Evolutionary conservation across 2,888 invertebrate genomes (phyloP).

Genomic region (Thysanoteuthis rhombus): DNA sequence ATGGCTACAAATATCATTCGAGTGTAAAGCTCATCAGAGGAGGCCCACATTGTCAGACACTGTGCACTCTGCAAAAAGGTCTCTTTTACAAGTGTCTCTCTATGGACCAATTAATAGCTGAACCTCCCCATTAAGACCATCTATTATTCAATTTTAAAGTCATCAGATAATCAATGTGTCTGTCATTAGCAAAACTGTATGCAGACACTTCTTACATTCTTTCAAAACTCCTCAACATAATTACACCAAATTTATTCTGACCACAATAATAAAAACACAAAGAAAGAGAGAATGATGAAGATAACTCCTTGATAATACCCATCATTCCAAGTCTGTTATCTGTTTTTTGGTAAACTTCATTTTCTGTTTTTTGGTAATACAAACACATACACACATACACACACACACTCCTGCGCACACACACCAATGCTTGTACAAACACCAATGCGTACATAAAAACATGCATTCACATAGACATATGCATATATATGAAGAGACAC

Average conservation of each 20-base stretch:
- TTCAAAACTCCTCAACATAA: background rate
- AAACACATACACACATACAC: too few relatives aligned
- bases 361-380: background rate
- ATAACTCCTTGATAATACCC: background rate
- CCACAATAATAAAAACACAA: background rate
- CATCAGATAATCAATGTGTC: background rate
- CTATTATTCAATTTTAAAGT: background rate
- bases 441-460: too few relatives aligned
- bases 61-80: background rate
- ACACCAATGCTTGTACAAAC: too few relatives aligned
- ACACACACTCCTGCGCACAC: too few relatives aligned
- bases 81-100: background rate
- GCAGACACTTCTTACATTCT: background rate
- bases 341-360: background rate
- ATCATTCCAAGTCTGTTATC: background rate
- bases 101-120: background rate
- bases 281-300: background rate
- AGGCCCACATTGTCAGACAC: background rate
- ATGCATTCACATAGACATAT: too few relatives aligned
- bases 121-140: background rate
- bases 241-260: background rate
- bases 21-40: background rate
- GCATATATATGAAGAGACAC: too few relatives aligned
- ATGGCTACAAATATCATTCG: too few relatives aligned
- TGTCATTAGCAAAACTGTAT: background rate